These are phyloP conservation scores for Miichthys miiuy DNA, from an alignment of 2,797 vertebrate species.

Conservation along the genomic window DNA sequence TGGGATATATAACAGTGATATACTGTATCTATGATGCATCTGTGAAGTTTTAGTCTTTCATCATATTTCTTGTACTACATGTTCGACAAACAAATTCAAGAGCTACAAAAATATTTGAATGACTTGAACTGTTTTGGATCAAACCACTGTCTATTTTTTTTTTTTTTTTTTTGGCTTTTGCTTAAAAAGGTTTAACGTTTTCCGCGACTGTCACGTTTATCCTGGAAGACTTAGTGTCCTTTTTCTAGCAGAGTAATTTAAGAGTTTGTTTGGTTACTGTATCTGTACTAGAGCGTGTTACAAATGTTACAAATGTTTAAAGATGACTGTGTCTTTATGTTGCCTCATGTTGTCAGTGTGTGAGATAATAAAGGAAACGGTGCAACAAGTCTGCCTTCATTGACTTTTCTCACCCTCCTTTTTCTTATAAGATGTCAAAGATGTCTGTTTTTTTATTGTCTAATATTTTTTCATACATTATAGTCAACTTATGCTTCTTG, in stretches of 20 bases:
- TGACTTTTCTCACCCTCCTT: background rate
- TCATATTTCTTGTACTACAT: background rate
- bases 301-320: conserved; percentile 41
- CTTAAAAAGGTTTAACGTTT: conserved; percentile 30
- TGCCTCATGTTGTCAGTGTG: conserved; percentile 42
- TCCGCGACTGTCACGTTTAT: conserved; percentile 44
- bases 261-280: conserved; percentile 53
- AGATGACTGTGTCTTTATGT: conserved; percentile 34
- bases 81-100: conserved; percentile 4
- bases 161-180: conserved; percentile 27
- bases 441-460: background rate
- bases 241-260: conserved; percentile 63
- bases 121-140: conserved; percentile 87
- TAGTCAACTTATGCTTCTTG: too few relatives aligned
- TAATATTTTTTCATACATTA: too few relatives aligned
- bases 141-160: conserved; percentile 84
- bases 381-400: conserved; percentile 26
- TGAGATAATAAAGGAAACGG: conserved; percentile 60
- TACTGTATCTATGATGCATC: conserved; percentile 12
- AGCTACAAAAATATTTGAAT: conserved; percentile 67
- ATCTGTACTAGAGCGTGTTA: conserved; percentile 37
- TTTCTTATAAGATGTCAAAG: background rate
- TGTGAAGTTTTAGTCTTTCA: conserved; percentile 27
- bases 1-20: background rate
- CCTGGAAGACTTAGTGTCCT: conserved; percentile 29